phyloP scores from a whole-genome alignment of 1,140 invertebrate genomes.

The Drosophila pectinifera region DNA sequence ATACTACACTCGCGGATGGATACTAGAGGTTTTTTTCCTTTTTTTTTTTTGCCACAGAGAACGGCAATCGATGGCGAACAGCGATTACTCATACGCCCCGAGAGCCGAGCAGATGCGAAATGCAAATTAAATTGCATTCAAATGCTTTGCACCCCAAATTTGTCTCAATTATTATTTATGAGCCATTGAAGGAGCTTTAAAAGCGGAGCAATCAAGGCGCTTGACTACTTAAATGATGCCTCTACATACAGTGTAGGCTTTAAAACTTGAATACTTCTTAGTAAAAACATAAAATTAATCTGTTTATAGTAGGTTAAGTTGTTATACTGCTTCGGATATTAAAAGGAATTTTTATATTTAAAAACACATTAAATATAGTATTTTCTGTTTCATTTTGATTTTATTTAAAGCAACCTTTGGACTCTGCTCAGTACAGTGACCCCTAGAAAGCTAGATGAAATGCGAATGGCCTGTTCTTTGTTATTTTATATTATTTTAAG shows the following conservation, averaged over 20 bases:
- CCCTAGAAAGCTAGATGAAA: not conserved
- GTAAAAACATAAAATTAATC: not conserved
- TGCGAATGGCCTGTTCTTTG: not conserved
- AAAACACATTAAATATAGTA: too few species aligned
- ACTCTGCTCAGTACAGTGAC: not conserved
- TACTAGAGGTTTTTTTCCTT: not conserved
- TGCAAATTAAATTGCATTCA: constrained; percentile 74
- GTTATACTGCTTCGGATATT: not conserved
- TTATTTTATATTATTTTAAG: not conserved
- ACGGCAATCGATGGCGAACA: constrained; percentile 50
- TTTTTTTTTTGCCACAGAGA: not conserved
- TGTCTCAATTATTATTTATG: constrained; percentile 67
- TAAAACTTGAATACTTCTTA: not conserved
- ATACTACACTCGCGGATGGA: constrained; percentile 10
- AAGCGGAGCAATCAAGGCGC: not conserved
- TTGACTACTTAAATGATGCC: not conserved
- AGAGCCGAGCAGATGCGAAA: constrained; percentile 38
- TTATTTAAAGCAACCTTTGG: not conserved
- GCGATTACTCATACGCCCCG: constrained; percentile 77
- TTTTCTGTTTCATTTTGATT: not conserved
- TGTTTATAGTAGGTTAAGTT: not conserved
- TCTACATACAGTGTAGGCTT: not conserved
- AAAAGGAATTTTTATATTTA: not conserved
- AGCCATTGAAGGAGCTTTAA: constrained; percentile 36
- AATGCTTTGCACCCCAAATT: constrained; percentile 50